Evolutionary conservation across 2,797 vertebrate species (phyloP).

Genomic region (Clamator glandarius): DNA sequence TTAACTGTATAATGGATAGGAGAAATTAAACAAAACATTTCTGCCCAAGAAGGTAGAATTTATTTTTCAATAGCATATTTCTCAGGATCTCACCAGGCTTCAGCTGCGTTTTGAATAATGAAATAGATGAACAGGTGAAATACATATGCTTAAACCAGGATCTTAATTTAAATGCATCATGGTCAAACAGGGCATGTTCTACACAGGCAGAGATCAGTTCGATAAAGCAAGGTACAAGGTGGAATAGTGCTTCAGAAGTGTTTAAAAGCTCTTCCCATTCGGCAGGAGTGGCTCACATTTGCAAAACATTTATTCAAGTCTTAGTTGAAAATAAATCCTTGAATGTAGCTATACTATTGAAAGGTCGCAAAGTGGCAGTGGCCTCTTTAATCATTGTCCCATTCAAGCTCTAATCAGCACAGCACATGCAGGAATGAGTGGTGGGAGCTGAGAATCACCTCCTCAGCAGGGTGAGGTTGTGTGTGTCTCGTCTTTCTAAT

Average conservation of each 20-base stretch:
- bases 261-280: constrained; percentile 56
- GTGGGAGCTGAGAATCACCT: constrained; percentile 52
- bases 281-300: constrained; percentile 66
- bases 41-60: neutral
- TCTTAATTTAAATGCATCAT: constrained; percentile 24
- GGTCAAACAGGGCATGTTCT: constrained; percentile 21
- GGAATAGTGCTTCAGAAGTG: constrained; percentile 33
- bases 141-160: neutral
- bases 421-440: constrained; percentile 51
- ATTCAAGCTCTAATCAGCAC: constrained; percentile 75
- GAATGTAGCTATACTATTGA: constrained; percentile 51
- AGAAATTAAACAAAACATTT: constrained; percentile 37
- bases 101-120: constrained; percentile 9
- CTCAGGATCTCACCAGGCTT: constrained; percentile 10
- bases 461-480: constrained; percentile 35
- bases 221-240: constrained; percentile 3
- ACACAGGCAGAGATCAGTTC: neutral
- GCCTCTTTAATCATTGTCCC: constrained; percentile 74
- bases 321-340: constrained; percentile 73
- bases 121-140: constrained; percentile 47
- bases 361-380: constrained; percentile 55
- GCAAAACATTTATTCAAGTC: constrained; percentile 77
- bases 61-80: constrained; percentile 20
- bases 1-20: neutral
- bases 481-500: constrained; percentile 57